Conservation (phyloP, 35 echinoderm and acorn worm species). For the Apostichopus japonicus region DNA sequence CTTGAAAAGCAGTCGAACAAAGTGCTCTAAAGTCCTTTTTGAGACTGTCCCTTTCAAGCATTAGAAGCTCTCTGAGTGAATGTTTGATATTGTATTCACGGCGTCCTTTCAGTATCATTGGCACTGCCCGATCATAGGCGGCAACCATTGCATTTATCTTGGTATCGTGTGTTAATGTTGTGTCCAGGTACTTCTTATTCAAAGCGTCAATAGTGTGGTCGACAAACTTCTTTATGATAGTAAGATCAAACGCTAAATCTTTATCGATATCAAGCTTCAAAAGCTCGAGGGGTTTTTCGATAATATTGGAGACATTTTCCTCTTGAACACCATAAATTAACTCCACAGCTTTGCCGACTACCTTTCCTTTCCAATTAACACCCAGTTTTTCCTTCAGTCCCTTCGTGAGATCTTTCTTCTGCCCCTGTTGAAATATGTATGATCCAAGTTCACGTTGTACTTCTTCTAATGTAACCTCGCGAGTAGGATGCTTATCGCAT, state of each 20-base stretch:
- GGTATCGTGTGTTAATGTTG: neutral
- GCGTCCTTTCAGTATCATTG: neutral
- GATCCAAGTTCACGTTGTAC: neutral
- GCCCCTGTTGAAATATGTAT: neutral
- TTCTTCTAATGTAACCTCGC: neutral
- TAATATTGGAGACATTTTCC: neutral
- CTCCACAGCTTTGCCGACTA: no score
- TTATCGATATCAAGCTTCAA: neutral
- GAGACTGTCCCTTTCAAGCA: neutral
- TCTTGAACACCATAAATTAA: neutral
- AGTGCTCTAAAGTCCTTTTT: conserved; percentile 22
- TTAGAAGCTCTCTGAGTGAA: neutral
- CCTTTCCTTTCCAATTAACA: no score
- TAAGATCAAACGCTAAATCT: conserved; percentile 23
- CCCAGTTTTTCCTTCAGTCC: neutral
- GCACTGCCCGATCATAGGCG: neutral
- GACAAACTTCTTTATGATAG: conserved; percentile 17
- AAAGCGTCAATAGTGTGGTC: neutral
- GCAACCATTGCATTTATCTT: neutral
- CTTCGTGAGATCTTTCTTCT: neutral
- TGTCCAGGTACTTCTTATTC: neutral
- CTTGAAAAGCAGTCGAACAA: conserved; percentile 1
- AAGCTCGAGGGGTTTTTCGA: neutral
- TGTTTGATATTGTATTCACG: neutral
- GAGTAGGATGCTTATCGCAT: neutral